A percentile compares a stretch with the other conserved stretches of the same genome.
phyloP scores from a whole-genome alignment of 2,113 vertebrate species.

The Rutilus rutilus region DNA sequence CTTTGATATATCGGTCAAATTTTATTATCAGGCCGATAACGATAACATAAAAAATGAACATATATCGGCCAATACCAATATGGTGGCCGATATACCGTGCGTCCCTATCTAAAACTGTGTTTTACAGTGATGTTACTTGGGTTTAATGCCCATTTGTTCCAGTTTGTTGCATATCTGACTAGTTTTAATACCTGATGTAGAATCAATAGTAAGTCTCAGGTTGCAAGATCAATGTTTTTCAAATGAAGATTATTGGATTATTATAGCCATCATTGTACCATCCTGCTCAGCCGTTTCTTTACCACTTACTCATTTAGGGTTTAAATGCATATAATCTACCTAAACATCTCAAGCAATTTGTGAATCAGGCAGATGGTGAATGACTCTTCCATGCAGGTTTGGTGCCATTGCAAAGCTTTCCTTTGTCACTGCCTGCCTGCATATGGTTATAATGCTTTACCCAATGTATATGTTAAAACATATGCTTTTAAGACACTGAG shows the following conservation, averaged over 20 bases:
- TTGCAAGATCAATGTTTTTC: conserved; percentile 17
- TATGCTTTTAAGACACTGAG: neutral
- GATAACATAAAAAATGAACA: no score
- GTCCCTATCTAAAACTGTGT: no score
- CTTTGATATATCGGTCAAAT: no score
- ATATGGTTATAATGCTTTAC: neutral
- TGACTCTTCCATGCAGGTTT: neutral
- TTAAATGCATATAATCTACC: neutral
- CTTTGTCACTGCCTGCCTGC: neutral
- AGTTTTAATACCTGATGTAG: neutral
- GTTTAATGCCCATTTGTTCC: neutral
- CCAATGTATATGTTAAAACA: neutral
- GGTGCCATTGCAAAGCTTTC: neutral
- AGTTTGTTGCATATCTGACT: neutral
- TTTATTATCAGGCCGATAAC: no score
- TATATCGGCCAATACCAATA: no score
- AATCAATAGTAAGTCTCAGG: neutral
- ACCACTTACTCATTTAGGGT: neutral
- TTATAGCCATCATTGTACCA: neutral
- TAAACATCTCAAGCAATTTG: neutral
- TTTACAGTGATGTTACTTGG: neutral
- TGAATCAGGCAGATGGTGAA: neutral
- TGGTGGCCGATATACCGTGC: no score
- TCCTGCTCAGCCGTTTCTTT: neutral
- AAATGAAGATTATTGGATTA: neutral